A percentile compares a stretch with the other conserved stretches of the same genome.
Evolutionary conservation across 2,113 vertebrate genomes (phyloP).

Genomic region (Plotosus lineatus): DNA sequence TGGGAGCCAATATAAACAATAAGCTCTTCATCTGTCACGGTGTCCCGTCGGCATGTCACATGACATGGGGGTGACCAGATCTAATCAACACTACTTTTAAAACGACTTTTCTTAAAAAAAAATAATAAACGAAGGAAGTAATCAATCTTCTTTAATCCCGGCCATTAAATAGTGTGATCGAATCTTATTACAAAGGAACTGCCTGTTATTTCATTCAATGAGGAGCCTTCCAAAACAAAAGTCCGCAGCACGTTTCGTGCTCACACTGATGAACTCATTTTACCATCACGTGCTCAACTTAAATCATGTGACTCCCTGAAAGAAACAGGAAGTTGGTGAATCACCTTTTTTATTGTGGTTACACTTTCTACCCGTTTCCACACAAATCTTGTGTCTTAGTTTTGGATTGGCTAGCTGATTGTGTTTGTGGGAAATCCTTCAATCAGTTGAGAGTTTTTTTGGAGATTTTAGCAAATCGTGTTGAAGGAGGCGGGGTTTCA

Average conservation of each 20-base stretch:
- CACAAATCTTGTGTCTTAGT: neutral
- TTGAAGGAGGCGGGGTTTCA: neutral
- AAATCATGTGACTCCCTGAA: slow-evolving; percentile 17
- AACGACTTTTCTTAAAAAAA: no score
- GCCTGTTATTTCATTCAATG: no score
- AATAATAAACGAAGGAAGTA: no score
- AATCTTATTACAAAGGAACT: no score
- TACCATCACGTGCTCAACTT: slow-evolving; percentile 2
- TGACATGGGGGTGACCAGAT: no score
- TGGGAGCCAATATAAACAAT: no score
- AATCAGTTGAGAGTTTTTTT: neutral
- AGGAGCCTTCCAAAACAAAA: no score
- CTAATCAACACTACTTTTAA: no score
- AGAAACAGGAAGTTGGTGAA: slow-evolving; percentile 37
- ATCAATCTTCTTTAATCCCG: no score
- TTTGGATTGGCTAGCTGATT: neutral
- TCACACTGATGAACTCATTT: neutral
- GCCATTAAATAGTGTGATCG: no score
- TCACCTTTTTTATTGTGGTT: neutral
- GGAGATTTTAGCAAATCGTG: neutral
- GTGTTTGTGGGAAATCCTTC: neutral
- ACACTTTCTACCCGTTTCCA: neutral
- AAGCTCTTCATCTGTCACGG: no score
- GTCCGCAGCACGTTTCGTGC: neutral
- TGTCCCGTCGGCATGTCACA: no score